phyloP scores from a whole-genome alignment of 2,113 vertebrate species.

The Origma solitaria region DNA sequence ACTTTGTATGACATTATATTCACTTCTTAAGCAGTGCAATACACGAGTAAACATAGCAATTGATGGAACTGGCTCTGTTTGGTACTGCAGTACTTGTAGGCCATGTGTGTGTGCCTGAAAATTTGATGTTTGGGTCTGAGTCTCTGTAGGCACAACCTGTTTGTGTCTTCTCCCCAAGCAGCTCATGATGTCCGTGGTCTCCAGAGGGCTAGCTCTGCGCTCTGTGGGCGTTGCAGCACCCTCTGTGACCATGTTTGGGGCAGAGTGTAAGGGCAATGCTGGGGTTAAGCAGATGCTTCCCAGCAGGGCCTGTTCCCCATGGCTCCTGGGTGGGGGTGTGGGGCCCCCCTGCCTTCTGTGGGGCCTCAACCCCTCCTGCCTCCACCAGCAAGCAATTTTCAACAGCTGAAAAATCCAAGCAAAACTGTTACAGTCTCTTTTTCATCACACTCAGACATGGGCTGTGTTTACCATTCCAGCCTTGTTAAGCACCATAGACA shows the following conservation, averaged over 20 bases:
- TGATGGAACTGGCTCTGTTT: no score
- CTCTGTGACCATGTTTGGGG: rapidly evolving
- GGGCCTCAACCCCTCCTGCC: not conserved
- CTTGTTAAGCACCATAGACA: not conserved
- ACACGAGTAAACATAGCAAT: not conserved
- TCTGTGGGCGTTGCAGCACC: rapidly evolving
- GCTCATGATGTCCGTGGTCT: rapidly evolving
- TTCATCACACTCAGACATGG: no score
- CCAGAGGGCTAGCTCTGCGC: no score
- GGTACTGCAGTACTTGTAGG: not conserved
- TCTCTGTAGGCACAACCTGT: not conserved
- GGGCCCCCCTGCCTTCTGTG: rapidly evolving
- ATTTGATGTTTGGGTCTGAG: not conserved
- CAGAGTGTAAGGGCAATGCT: not conserved
- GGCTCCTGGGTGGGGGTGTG: not conserved
- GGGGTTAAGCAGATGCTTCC: not conserved
- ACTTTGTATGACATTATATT: not conserved
- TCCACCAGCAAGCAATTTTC: rapidly evolving
- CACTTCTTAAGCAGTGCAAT: not conserved
- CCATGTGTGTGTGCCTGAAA: no score
- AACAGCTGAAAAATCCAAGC: not conserved
- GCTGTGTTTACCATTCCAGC: not conserved
- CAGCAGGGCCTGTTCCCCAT: not conserved
- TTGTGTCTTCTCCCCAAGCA: no score
- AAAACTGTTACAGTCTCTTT: not conserved